Base-by-base conservation (phyloP, 2,888 invertebrate genomes). In the Phragmatobia fuliginosa region DNA sequence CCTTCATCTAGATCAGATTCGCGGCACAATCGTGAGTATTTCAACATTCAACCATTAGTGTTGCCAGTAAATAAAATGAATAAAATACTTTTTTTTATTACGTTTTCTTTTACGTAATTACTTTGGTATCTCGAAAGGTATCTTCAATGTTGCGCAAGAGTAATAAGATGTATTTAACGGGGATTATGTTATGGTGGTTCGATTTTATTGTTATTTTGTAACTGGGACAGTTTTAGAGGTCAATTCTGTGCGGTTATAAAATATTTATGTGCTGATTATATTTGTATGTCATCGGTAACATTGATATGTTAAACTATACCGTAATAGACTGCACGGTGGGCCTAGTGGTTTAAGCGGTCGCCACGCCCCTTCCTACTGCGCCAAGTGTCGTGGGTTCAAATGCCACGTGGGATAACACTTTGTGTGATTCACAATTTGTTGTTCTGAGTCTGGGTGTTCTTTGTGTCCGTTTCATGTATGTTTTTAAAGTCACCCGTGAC, bases 21-120 rank as follows among this genome's bases (percentile, higher is more conserved):
- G 7, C 41, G 60, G 65, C 49, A 62, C 31, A 18, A 18, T 77
- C 41, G 32, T 31, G 45, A 74, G 32, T 16, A 68, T 73, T 71
- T 71, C 49, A 52, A 67, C 62, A 72, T 71, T 59, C 32, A 49
- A 72, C 45, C 45, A 18, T 68, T 61, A 68, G 41, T n/a, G 59
- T 18, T 11, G 11, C 28, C 60, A n/a, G 59, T 77, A 72, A 67
- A 80, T 71, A 72, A 63, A 68, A 66, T 69, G 60, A 67, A 80
- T 70, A 72, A 62, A 67, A 66, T 68, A 66, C 62, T 71, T 74
- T n/a, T 74, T 69, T 67, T 71, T 60, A 56, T 21, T 61, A 25
- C 31, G 38, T 45, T 36, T 14, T 25, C n/a, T 32, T 73, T 79
- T 73, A 36, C 73, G 66, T 66, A 73, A 75, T 60, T 58, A 21